Evolutionary conservation across 2,888 invertebrate species (phyloP), one percentile per base, ranked within the genome.

Genomic region (Tetropium fuscum): DNA sequence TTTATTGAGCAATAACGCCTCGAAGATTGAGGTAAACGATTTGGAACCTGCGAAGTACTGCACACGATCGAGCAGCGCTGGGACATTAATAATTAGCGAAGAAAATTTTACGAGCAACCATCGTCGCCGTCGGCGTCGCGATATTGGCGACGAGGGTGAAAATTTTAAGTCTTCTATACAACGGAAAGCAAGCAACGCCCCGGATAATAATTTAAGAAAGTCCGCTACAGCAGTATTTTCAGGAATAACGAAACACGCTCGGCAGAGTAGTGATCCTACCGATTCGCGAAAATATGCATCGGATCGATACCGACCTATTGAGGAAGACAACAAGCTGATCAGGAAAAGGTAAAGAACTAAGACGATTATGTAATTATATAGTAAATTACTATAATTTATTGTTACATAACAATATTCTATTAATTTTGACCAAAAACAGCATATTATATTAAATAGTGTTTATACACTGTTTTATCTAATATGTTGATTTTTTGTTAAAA

Each of bases 41-140:
- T 13, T 63, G 7, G 53, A 53, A 25, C 56, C 61, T 2, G 68
- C 57, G 64, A 81, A 80, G 44, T 86, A 86, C 66, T 83, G 78
- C 61, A 78, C 84, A 47, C 78, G 85, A 66, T 84, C 83, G 20
- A 82, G 84, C 70, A 83, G 83, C 60, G 85, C 86, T 8, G 86
- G 86, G 19, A 85, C 85, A 25, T 74, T 86, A 63, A 78, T 86
- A 54, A 81, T 86, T 51, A 80, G 82, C 49, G 83, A 85, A 55
- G 85, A 85, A 53, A 83, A 79, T 74, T 81, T 83, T 38, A 71
- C 65, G 53, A 73, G 64, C 53, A 32, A 58, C 22, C 56, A 60
- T 22, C 60, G 58, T 2, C 55, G 58, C 19, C 63, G 69, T 49
- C 67, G 70, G 53, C 78, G 41, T 20, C 51, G 53, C 10, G 47